Percentiles rank a stretch among this genome's conserved stretches.
Evolutionary conservation across 2,113 vertebrate genomes (phyloP).

Genomic region (Pteropus alecto): DNA sequence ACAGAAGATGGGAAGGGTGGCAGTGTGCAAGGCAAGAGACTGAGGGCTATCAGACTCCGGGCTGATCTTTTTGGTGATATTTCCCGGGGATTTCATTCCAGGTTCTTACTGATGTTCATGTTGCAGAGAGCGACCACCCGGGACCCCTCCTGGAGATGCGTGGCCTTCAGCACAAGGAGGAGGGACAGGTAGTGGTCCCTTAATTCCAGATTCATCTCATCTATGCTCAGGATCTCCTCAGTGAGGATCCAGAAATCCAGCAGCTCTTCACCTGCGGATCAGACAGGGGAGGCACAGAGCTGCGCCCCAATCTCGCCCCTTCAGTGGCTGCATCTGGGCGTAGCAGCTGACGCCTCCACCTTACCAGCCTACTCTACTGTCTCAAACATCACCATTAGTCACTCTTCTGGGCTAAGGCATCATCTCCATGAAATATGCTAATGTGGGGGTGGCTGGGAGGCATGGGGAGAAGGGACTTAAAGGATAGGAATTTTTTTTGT

Average conservation of each 20-base stretch:
- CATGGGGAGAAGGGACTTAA: background rate
- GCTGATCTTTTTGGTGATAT: background rate
- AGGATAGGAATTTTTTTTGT: background rate
- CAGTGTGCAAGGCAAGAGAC: background rate
- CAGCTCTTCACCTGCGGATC: slow-evolving; percentile 81
- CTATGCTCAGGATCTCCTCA: slow-evolving; percentile 81
- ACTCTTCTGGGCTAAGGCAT: background rate
- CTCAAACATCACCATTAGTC: background rate
- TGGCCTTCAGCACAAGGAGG: slow-evolving; percentile 79
- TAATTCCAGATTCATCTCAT: slow-evolving; percentile 66
- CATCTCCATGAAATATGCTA: background rate
- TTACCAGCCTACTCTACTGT: background rate
- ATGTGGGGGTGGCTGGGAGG: background rate
- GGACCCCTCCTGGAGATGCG: slow-evolving; percentile 82
- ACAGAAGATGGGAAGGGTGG: background rate
- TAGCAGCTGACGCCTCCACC: background rate
- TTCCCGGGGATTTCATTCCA: background rate
- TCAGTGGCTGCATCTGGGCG: background rate
- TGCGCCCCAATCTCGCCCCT: background rate
- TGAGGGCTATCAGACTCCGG: background rate
- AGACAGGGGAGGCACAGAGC: slow-evolving; percentile 6
- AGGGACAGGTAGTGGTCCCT: slow-evolving; percentile 80
- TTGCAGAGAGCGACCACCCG: slow-evolving; percentile 73
- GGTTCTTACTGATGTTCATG: slow-evolving; percentile 73
- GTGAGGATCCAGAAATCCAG: slow-evolving; percentile 82